Evolutionary conservation across 2,888 invertebrate species (phyloP).

Genomic region (Hipparchia semele): DNA sequence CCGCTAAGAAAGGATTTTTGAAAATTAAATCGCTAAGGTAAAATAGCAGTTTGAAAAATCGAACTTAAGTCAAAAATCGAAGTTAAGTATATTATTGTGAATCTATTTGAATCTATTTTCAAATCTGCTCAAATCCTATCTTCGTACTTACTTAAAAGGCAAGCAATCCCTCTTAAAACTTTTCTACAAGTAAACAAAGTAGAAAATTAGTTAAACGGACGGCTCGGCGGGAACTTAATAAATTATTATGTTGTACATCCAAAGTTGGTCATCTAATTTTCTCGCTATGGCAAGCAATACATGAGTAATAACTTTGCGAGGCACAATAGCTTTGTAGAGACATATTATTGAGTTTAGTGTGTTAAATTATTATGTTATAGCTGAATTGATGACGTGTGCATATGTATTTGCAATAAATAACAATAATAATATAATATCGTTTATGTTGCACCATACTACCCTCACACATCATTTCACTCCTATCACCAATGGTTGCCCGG

Average conservation of each 20-base stretch:
- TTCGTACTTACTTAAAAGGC: neutral
- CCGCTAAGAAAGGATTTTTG: no score
- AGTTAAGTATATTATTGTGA: no score
- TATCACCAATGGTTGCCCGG: no score
- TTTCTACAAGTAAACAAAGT: neutral
- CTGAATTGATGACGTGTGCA: neutral
- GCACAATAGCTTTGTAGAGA: constrained; percentile 18
- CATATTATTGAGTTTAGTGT: constrained; percentile 11
- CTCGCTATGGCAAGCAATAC: constrained; percentile 30
- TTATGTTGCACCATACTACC: no score
- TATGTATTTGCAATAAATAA: constrained; percentile 10
- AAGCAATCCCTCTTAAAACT: neutral
- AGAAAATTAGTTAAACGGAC: constrained; percentile 13
- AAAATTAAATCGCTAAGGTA: no score
- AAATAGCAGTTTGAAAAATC: no score
- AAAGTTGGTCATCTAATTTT: constrained; percentile 37
- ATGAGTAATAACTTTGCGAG: constrained; percentile 30
- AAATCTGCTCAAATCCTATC: neutral
- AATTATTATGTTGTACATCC: constrained; percentile 30
- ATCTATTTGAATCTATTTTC: no score
- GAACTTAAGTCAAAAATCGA: no score
- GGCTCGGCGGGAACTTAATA: constrained; percentile 22
- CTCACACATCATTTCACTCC: no score
- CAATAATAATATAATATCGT: neutral
- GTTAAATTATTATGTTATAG: constrained; percentile 9